phyloP scores from a whole-genome alignment of 2,888 invertebrate species.

The Schizotus pectinicornis region DNA sequence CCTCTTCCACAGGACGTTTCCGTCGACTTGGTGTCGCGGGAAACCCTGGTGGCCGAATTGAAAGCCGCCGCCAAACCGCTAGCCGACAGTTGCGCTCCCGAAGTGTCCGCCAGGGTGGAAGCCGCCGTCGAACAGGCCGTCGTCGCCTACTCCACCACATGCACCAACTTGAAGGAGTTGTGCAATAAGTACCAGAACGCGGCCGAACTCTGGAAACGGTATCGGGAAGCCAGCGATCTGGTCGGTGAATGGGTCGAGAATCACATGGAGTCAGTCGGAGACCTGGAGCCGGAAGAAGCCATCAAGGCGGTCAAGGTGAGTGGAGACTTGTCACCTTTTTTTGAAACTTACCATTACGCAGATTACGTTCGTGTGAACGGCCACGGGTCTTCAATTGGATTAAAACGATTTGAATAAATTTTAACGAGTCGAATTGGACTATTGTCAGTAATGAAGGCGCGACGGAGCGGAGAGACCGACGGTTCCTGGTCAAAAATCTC shows the following conservation, averaged over 20 bases:
- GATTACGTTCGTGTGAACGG: too few relatives aligned
- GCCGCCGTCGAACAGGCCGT: conserved; percentile 80
- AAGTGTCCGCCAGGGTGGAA: conserved; percentile 75
- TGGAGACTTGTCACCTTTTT: background rate
- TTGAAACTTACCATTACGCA: too few relatives aligned
- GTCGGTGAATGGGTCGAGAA: conserved; percentile 78
- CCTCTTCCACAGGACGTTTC: conserved; percentile 69
- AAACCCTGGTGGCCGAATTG: conserved; percentile 75
- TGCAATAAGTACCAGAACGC: conserved; percentile 81
- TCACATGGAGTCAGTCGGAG: conserved; percentile 74
- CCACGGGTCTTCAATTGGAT: too few relatives aligned
- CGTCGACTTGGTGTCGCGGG: conserved; percentile 76
- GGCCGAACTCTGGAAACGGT: conserved; percentile 80
- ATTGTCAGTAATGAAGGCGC: too few relatives aligned
- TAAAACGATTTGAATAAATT: too few relatives aligned
- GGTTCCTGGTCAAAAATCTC: too few relatives aligned
- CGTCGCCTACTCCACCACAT: conserved; percentile 81
- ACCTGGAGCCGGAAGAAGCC: conserved; percentile 75
- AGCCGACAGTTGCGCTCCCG: conserved; percentile 71
- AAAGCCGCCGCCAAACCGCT: conserved; percentile 74
- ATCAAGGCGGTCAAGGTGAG: conserved; percentile 74
- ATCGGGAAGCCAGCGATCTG: conserved; percentile 78
- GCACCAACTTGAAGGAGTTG: conserved; percentile 75
- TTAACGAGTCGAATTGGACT: too few relatives aligned
- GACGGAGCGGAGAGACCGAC: too few relatives aligned